Conservation (phyloP, 2,113 vertebrate species). For the Apteryx mantelli region DNA sequence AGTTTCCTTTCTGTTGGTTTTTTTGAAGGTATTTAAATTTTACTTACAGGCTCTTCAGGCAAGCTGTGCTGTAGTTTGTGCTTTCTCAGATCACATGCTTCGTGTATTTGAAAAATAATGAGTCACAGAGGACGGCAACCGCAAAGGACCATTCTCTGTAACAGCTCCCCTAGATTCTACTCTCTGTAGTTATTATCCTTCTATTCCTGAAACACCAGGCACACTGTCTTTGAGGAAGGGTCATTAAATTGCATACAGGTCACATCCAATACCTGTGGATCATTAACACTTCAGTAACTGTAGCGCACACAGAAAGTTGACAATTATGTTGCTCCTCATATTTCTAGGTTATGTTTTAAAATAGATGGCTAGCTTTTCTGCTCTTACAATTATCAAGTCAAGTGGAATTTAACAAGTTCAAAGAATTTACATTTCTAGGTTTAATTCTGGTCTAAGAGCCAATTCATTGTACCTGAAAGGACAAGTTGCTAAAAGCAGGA, state of each 20-base stretch:
- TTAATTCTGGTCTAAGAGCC: background rate
- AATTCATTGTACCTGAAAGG: background rate
- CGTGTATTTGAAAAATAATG: background rate
- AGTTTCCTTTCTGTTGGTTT: background rate
- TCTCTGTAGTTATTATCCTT: background rate
- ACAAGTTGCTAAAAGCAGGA: background rate
- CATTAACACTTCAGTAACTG: background rate
- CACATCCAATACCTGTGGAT: background rate
- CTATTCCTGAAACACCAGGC: background rate
- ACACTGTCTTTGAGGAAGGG: background rate
- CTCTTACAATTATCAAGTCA: background rate
- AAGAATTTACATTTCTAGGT: background rate
- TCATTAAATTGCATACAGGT: background rate
- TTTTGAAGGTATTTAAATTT: background rate
- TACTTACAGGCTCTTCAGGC: background rate
- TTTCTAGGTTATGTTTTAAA: background rate
- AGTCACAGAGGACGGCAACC: background rate
- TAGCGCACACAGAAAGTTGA: background rate
- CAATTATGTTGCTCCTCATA: background rate
- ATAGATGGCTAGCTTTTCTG: background rate
- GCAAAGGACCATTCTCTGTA: background rate
- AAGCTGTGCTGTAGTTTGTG: background rate
- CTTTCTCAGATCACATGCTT: background rate
- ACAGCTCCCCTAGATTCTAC: background rate
- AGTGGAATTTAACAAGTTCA: constrained; percentile 1